phyloP scores from a whole-genome alignment of 2,113 vertebrate species.

The Burhinus bistriatus region DNA sequence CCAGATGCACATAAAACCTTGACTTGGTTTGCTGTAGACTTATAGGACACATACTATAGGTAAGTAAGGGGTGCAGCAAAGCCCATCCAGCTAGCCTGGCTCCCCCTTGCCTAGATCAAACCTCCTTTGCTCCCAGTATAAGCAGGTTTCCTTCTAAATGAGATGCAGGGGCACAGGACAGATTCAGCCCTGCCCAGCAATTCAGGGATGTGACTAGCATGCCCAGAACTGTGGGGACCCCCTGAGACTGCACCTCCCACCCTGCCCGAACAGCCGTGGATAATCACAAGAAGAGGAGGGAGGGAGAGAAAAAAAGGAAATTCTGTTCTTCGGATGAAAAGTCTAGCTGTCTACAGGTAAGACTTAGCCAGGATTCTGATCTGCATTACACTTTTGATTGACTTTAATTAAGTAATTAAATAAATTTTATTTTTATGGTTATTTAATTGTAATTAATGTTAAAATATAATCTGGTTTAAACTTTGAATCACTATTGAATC shows the following conservation, averaged over 20 bases:
- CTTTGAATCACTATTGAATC: neutral
- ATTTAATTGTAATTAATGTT: neutral
- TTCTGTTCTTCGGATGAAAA: neutral
- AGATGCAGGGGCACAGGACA: neutral
- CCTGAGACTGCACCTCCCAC: neutral
- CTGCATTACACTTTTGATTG: neutral
- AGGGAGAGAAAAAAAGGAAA: neutral
- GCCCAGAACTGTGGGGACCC: neutral
- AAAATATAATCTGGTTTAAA: neutral
- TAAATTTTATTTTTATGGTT: neutral
- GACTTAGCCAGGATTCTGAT: neutral
- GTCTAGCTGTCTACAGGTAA: neutral
- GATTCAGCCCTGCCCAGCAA: neutral
- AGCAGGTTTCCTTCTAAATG: neutral
- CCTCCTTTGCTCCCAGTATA: neutral
- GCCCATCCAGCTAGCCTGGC: neutral
- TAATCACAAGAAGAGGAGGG: neutral
- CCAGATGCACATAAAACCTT: neutral
- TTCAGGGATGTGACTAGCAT: neutral
- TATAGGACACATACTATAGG: neutral
- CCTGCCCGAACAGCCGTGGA: rapidly evolving
- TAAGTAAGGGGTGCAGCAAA: neutral
- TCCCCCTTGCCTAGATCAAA: neutral
- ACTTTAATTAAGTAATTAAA: neutral
- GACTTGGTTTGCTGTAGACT: neutral